These are phyloP conservation scores for Ceratitis capitata DNA, from an alignment of 1,140 invertebrate genomes.

Conservation along the genomic window DNA sequence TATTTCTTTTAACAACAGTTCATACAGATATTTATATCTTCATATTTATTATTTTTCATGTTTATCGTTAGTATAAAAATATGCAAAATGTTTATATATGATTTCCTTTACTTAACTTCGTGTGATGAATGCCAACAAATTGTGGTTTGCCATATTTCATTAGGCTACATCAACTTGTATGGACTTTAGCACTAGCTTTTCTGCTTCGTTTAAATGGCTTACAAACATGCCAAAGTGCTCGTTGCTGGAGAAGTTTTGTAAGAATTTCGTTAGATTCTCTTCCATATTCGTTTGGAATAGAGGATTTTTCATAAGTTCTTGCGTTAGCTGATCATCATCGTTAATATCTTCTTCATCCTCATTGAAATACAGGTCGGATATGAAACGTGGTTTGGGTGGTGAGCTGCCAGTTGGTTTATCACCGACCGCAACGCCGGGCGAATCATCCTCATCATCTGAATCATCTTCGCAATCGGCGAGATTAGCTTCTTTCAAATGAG, in stretches of 20 bases:
- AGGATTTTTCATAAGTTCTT: slow-evolving; percentile 70
- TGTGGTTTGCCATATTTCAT: neutral
- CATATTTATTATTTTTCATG: neutral
- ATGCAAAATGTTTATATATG: slow-evolving; percentile 8
- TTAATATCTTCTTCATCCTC: slow-evolving; percentile 62
- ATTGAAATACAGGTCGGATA: slow-evolving; percentile 59
- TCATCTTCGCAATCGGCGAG: slow-evolving; percentile 65
- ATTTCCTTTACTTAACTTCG: neutral
- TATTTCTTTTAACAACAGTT: neutral
- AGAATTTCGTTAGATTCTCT: slow-evolving; percentile 71
- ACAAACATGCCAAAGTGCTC: slow-evolving; percentile 70
- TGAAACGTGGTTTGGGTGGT: slow-evolving; percentile 49
- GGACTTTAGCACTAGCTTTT: slow-evolving; percentile 46
- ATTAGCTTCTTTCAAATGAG: slow-evolving; percentile 66
- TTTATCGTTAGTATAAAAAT: neutral
- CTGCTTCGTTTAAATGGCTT: slow-evolving; percentile 68
- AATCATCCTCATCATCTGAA: slow-evolving; percentile 61
- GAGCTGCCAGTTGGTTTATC: slow-evolving; percentile 46
- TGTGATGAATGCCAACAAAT: neutral
- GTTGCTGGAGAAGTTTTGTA: slow-evolving; percentile 71
- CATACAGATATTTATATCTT: neutral
- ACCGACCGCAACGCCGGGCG: slow-evolving; percentile 44
- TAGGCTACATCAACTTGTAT: slow-evolving; percentile 45
- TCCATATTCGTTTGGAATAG: slow-evolving; percentile 71
- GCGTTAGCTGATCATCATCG: slow-evolving; percentile 68